A percentile compares a stretch with the other conserved stretches of the same genome.
phyloP scores from a whole-genome alignment of 2,113 vertebrate genomes.

The Amblyornis subalaris region DNA sequence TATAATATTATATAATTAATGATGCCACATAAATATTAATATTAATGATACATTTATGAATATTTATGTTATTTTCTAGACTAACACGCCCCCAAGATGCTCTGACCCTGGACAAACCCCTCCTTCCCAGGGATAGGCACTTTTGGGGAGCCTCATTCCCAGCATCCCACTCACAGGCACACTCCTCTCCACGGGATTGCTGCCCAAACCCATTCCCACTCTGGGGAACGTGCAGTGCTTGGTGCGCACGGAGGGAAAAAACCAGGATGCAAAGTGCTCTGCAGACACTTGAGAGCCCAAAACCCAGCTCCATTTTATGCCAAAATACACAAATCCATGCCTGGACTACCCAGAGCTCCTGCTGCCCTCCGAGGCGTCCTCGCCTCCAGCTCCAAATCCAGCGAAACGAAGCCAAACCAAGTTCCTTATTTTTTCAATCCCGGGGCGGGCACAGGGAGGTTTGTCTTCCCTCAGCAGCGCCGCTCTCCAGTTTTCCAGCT shows the following conservation, averaged over 20 bases:
- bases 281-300: background rate
- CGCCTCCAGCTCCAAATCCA: background rate
- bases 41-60: accelerated
- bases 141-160: background rate
- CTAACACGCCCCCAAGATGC: background rate
- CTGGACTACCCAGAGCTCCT: background rate
- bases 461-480: background rate
- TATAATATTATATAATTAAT: background rate
- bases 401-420: background rate
- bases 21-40: background rate
- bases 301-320: background rate
- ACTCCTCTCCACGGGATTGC: accelerated
- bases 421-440: background rate
- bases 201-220: background rate
- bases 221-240: accelerated
- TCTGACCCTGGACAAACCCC: background rate
- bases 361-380: background rate
- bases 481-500: background rate
- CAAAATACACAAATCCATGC: accelerated
- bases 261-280: accelerated
- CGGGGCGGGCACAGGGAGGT: background rate
- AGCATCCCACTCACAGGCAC: accelerated
- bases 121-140: accelerated
- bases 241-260: background rate
- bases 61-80: background rate